Evolutionary conservation across 92 coral and sea anemone genomes (phyloP), one percentile per base, ranked within the genome.

Genomic region (Meandrina meandrites): DNA sequence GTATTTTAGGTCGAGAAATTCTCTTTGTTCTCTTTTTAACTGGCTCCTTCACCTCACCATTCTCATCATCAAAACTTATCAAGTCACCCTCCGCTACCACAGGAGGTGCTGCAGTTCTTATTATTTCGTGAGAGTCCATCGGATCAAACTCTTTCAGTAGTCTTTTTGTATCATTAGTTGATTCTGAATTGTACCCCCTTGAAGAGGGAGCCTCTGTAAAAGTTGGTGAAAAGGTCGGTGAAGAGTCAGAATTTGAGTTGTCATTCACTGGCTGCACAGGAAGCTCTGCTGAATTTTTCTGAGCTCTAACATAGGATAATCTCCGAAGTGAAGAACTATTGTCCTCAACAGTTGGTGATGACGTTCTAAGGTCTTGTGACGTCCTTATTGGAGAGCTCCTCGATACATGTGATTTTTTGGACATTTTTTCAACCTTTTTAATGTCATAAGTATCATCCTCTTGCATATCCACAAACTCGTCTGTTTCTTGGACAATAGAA

Each of bases 291-390:
- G 94, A 84, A 81, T 93, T 93, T 91, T 83, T 92, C 84, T 97
- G 99, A 36, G 99, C 99, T 73, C 84, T 87, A 5, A 97, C 92
- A 82, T 97, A 97, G 48, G 99, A 97, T 75, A 98, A 95, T 70
- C 99, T 88, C 40, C 98, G 96, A 2, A 93, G 89, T 17, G 94
- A 87, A 40, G 92, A 88, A 24, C 71, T 80, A 78, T 54, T 87
- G 31, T 86, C 88, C 24, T 86, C 92, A 15, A 80, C 16, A 60
- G 90, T 57, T 70, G 87, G 82, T 30, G 94, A 83, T 42, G 92
- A 75, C 57, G 78, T 75, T n/a, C 79, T 79, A 28, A 40, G 82
- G 60, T 86, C 91, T 69, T 87, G 84, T 58, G 86, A 57, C 14
- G 80, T 76, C 90, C 72, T 82, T 14, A 83, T 88, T n/a, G 71